Percentiles rank a stretch among this genome's conserved stretches.
phyloP scores from a whole-genome alignment of 2,888 invertebrate genomes.

The Aphidius colemani region DNA sequence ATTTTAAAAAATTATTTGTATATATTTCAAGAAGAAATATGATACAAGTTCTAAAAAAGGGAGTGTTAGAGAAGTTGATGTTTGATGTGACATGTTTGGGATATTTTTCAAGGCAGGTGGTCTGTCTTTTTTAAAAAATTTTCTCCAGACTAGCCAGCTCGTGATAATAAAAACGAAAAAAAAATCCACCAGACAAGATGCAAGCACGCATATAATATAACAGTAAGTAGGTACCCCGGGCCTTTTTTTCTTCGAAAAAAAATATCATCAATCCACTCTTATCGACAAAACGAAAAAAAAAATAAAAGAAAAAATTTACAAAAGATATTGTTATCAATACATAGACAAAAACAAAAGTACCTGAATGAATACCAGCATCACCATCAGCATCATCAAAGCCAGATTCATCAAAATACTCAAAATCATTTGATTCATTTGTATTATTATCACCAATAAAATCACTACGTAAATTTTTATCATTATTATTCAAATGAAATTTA shows the following conservation, averaged over 20 bases:
- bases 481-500: not conserved
- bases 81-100: conserved; percentile 15
- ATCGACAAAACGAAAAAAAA: not conserved
- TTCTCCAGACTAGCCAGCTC: too few species aligned
- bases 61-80: conserved; percentile 9
- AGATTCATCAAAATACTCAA: conserved; percentile 52
- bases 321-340: too few species aligned
- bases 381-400: conserved; percentile 42
- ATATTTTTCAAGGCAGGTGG: conserved; percentile 23
- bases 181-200: too few species aligned
- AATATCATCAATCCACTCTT: not conserved
- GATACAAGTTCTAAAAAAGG: too few species aligned
- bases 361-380: conserved; percentile 70
- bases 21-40: not conserved
- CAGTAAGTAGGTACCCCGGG: conserved; percentile 13
- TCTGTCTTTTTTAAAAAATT: not conserved
- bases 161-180: too few species aligned
- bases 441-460: conserved; percentile 57
- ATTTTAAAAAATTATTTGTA: not conserved
- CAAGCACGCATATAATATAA: conserved; percentile 6
- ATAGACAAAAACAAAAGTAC: conserved; percentile 54
- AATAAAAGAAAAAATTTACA: too few species aligned
- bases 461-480: not conserved
- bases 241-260: not conserved
- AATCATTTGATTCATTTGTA: conserved; percentile 47